Base-by-base conservation (phyloP, 2,797 vertebrate species). In the Ctenosaura bakeri region DNA sequence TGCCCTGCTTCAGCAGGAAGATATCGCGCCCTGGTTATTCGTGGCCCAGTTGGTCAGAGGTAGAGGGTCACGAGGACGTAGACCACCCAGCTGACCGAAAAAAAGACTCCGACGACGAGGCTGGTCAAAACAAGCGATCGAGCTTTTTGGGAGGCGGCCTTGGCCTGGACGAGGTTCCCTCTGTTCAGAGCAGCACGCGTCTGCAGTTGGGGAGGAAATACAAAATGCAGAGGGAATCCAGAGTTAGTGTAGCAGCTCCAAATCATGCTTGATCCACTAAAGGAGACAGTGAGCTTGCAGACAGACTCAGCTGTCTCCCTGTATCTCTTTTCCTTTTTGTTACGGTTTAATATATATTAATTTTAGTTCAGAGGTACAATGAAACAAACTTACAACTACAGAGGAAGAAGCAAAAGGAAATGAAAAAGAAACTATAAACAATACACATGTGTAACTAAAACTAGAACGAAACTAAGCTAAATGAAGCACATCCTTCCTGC, bases 71-170 rank as follows among this genome's bases (percentile, higher is more conserved):
- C 96, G 46, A 98, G 93, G 59, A 98, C 97, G 0, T 98, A 98
- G 93, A 98, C 76, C 77, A 98, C 96, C 98, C 98, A 98, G 80
- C 94, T 96, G 95, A 97, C 76, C 22, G 97, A 98, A 74, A 96
- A 93, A 0, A 98, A 97, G 78, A 98, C 73, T 0, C 98, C 98
- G 0, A 98, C 97, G 78, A 98, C 92, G 83, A 98, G 92, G 91
- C 98, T 98, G 97, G 98, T 97, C 91, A 98, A 92, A 29, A 98
- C 95, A 2, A 98, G 95, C 0, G 90, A 91, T 64, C 95, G 97
- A 0, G 98, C 97, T 91, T 97, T 98, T 78, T 83, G 95, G 3
- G 98, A 98, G 0, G 98, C 95, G 50, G 80, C 93, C 18, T 95
- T 94, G 0, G 97, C 98, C 90, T 96, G 97, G 7, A 88, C 93